These are phyloP conservation scores for Leptogaster cylindrica DNA, from an alignment of 2,888 invertebrate species.

Conservation along the genomic window DNA sequence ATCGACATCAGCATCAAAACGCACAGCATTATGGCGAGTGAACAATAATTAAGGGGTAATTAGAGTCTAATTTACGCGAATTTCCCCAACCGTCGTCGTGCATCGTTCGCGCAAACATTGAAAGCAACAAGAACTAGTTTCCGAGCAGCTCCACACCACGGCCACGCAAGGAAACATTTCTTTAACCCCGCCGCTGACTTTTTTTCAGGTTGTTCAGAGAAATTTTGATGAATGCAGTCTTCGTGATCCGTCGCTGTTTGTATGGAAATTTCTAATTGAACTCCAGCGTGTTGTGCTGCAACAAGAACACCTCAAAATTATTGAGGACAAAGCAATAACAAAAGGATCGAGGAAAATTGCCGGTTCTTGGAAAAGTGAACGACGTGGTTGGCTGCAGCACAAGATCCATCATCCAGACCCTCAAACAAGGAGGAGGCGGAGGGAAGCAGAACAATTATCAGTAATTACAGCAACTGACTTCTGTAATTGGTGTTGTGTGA, in stretches of 20 bases:
- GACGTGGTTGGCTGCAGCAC: too few species aligned
- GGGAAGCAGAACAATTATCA: conserved; percentile 28
- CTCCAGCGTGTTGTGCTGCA: background rate
- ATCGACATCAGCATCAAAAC: background rate
- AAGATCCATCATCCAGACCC: too few species aligned
- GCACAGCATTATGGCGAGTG: conserved; percentile 28
- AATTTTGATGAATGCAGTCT: conserved; percentile 25
- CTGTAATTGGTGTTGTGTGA: conserved; percentile 42
- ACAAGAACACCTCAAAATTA: background rate
- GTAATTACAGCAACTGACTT: conserved; percentile 37
- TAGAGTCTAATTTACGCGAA: conserved; percentile 38
- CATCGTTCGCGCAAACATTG: background rate
- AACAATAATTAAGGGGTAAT: conserved; percentile 39
- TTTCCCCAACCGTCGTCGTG: background rate
- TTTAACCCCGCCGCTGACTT: conserved; percentile 17
- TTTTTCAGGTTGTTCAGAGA: conserved; percentile 16
- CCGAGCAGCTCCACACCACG: background rate
- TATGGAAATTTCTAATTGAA: conserved; percentile 18
- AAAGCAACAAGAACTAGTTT: conserved; percentile 31
- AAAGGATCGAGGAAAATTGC: background rate
- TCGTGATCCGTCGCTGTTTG: conserved; percentile 3
- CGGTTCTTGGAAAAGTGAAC: background rate
- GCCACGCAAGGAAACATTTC: conserved; percentile 21
- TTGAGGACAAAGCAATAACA: background rate
- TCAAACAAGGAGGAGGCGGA: too few species aligned